Evolutionary conservation across 2,888 invertebrate genomes (phyloP), one percentile per base, ranked within the genome.

Genomic region (Coronaproctus castanopsis): DNA sequence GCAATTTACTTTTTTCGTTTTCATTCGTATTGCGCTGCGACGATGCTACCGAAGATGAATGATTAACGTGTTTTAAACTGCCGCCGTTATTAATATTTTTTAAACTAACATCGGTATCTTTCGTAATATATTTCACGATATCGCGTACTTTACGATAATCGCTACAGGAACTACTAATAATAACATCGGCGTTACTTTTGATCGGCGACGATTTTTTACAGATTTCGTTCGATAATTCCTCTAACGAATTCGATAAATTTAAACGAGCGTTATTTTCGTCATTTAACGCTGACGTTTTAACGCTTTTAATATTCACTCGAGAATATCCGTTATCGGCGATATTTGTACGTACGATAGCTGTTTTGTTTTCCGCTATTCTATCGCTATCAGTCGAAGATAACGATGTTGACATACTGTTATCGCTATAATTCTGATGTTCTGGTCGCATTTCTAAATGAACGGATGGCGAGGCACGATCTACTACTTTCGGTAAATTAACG

Each of bases 221-320:
- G 54, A 65, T 65, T 62, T 65, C 62, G 52, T 63, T 60, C 21
- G 64, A 57, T 22, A 65, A 59, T 59, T 65, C 64, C 59, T 65
- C 65, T 55, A 65, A 60, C 20, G 65, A 65, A 61, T 62, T 63
- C 10, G 65, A 64, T 19, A 63, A 24, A 57, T 62, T 57, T 52
- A 63, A 48, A 54, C 57, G 53, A 55, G 58, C 50, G n/a, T 60
- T 51, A 14, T 54, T 52, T 51, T 62, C 58, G 54, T 55, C 53
- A 57, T 24, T 51, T 10, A 24, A 2, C 18, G 54, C 3, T 1
- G 55, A 23, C 21, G 52, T 3, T 22, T 55, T 58, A 54, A 60
- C 54, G 49, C 50, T 62, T 59, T 58, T 59, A 52, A 63, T 51
- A 23, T 53, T 58, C 1, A 63, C 63, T 3, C 62, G 63, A 59